Evolutionary conservation across 1,140 invertebrate genomes (phyloP).

Genomic region (Araneus ventricosus): DNA sequence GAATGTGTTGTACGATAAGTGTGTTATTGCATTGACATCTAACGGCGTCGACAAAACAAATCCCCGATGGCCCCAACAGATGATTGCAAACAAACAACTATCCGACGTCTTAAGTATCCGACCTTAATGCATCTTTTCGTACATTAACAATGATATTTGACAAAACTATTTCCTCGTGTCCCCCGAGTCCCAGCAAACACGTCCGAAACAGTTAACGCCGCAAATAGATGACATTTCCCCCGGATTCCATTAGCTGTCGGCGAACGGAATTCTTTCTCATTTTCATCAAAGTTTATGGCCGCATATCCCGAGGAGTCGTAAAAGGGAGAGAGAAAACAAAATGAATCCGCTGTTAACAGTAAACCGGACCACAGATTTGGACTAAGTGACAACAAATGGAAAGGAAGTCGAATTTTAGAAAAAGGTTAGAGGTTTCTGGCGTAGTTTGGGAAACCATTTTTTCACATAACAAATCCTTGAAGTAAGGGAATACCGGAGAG

Average conservation of each 20-base stretch:
- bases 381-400: too few relatives aligned
- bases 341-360: background rate
- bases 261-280: background rate
- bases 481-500: too few relatives aligned
- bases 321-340: background rate
- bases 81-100: background rate
- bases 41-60: background rate
- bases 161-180: background rate
- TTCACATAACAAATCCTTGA: too few relatives aligned
- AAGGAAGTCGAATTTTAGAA: too few relatives aligned
- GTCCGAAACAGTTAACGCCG: background rate
- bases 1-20: too few relatives aligned
- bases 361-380: background rate
- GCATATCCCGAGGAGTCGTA: background rate
- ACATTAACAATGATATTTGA: background rate
- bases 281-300: constrained; percentile 1
- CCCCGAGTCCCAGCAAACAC: background rate
- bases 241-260: background rate
- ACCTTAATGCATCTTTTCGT: background rate
- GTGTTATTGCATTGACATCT: too few relatives aligned
- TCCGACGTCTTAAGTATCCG: background rate
- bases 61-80: background rate
- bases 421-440: too few relatives aligned
- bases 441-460: too few relatives aligned
- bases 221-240: background rate